These are phyloP conservation scores for Lutra lutra DNA, from an alignment of 2,797 vertebrate species.

Conservation along the genomic window DNA sequence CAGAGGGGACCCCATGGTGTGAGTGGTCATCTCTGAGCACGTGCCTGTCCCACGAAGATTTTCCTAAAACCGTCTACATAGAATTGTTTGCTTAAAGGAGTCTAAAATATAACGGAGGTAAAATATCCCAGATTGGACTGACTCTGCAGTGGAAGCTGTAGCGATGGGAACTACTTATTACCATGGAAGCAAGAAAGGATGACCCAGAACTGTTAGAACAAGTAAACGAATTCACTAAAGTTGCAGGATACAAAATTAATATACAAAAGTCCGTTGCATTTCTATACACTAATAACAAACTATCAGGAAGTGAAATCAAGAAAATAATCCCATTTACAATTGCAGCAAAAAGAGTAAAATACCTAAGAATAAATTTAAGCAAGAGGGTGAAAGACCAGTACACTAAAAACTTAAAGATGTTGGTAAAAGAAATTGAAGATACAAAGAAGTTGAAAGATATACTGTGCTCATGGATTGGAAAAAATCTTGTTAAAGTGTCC, in stretches of 20 bases:
- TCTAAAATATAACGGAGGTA: constrained; percentile 63
- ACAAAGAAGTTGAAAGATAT: background rate
- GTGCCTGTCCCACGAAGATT: background rate
- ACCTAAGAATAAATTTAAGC: background rate
- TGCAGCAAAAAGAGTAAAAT: background rate
- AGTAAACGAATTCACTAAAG: background rate
- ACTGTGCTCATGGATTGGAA: background rate
- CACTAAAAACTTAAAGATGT: background rate
- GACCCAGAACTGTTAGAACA: background rate
- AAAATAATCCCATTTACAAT: background rate
- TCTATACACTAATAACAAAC: background rate
- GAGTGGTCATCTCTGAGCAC: constrained; percentile 1
- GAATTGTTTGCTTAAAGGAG: constrained; percentile 49
- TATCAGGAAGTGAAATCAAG: background rate
- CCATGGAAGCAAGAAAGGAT: constrained; percentile 73
- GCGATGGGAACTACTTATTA: constrained; percentile 72
- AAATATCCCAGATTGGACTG: constrained; percentile 66
- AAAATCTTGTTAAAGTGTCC: background rate
- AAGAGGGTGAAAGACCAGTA: background rate
- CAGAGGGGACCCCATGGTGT: background rate
- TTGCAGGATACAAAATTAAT: background rate
- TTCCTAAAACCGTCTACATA: constrained; percentile 43
- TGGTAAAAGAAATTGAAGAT: background rate
- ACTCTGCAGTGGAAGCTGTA: background rate
- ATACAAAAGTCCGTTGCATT: background rate